phyloP scores from a whole-genome alignment of 2,797 vertebrate genomes.

The Potorous gilbertii region DNA sequence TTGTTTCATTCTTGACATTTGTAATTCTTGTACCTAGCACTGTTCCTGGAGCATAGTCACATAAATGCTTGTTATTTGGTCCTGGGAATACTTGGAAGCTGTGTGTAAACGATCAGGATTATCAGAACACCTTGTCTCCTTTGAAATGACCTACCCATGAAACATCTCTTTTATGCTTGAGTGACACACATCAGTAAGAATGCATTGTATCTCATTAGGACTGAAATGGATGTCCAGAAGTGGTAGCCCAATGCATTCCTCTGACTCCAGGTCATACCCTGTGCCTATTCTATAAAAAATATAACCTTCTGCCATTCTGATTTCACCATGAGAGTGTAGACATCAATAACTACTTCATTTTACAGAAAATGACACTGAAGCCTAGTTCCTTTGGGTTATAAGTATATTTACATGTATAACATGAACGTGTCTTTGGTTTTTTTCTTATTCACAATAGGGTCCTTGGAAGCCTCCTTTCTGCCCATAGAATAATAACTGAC shows the following conservation, averaged over 20 bases:
- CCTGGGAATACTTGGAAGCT: not conserved
- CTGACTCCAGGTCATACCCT: not conserved
- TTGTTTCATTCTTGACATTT: not conserved
- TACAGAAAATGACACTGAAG: not conserved
- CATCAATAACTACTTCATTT: not conserved
- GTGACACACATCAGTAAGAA: not conserved
- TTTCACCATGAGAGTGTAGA: not conserved
- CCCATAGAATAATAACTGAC: conserved; percentile 97
- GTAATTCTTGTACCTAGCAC: not conserved
- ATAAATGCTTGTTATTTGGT: not conserved
- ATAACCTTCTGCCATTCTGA: not conserved
- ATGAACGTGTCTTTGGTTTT: not conserved
- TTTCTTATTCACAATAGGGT: conserved; percentile 85
- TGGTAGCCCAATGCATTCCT: not conserved
- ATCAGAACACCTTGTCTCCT: not conserved
- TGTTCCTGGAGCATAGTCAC: not conserved
- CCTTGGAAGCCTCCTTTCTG: conserved; percentile 96
- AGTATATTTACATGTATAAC: not conserved
- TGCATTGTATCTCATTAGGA: not conserved
- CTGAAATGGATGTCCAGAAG: not conserved
- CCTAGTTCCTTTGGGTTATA: not conserved
- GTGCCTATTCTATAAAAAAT: not conserved
- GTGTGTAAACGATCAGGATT: not conserved
- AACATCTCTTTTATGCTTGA: not conserved
- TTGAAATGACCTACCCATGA: not conserved